Evolutionary conservation across 2,113 vertebrate species (phyloP).

Genomic region (Leptosomus discolor): DNA sequence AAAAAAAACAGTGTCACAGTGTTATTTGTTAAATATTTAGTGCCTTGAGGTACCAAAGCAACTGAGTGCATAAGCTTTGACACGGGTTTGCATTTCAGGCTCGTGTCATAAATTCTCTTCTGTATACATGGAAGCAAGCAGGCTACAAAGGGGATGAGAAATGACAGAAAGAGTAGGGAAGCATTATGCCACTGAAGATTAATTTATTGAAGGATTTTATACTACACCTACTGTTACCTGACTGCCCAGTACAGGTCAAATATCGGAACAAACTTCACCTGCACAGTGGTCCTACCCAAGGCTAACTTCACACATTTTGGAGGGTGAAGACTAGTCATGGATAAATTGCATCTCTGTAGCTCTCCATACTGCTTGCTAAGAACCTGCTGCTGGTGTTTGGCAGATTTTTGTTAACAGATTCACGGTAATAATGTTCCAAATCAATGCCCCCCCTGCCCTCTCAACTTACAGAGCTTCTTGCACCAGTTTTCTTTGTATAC

Average conservation of each 20-base stretch:
- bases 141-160: neutral
- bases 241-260: neutral
- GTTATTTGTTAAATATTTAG: neutral
- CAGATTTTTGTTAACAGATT: neutral
- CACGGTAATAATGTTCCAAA: neutral
- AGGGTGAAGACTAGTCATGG: neutral
- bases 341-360: neutral
- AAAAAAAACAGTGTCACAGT: neutral
- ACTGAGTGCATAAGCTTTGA: neutral
- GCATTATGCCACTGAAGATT: neutral
- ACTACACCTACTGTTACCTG: neutral
- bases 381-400: neutral
- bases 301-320: neutral
- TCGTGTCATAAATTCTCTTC: neutral
- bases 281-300: fast-evolving
- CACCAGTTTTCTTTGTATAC: neutral
- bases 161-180: neutral
- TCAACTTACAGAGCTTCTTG: neutral
- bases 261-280: neutral
- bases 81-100: neutral
- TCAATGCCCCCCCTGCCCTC: neutral
- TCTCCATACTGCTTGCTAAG: neutral
- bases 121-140: neutral
- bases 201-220: neutral
- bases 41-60: neutral